A percentile compares a stretch with the other conserved stretches of the same genome.
These are phyloP conservation scores for Apeltes quadracus DNA, from an alignment of 2,113 vertebrate genomes.

Conservation along the genomic window DNA sequence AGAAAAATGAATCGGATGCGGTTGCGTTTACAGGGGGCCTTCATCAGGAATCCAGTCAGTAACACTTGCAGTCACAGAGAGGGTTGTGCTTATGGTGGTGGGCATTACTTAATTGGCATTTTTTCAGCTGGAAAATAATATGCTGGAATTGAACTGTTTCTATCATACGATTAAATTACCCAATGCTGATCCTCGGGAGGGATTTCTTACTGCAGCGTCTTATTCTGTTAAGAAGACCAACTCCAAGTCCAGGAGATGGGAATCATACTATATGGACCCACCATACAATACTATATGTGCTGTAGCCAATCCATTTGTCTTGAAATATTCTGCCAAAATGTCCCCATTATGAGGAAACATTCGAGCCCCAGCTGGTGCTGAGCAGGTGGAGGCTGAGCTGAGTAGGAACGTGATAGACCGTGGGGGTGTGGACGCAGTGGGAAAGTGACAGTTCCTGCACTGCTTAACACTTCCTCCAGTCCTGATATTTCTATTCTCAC, in stretches of 20 bases:
- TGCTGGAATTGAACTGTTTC: neutral
- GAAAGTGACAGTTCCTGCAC: slow-evolving; percentile 22
- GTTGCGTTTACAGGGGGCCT: neutral
- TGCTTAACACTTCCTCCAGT: slow-evolving; percentile 19
- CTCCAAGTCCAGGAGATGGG: neutral
- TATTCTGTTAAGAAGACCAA: neutral
- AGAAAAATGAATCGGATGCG: slow-evolving; percentile 18
- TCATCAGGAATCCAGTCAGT: slow-evolving; percentile 4
- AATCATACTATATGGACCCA: neutral
- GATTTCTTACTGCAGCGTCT: neutral
- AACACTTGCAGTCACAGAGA: neutral
- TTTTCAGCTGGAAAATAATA: slow-evolving; percentile 12
- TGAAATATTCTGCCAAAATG: slow-evolving; percentile 7
- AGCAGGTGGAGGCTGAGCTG: slow-evolving; percentile 3
- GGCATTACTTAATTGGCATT: neutral
- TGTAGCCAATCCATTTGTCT: neutral
- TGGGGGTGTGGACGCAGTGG: slow-evolving; percentile 5
- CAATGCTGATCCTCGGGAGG: neutral
- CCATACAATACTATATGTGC: neutral
- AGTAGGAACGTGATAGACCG: slow-evolving; percentile 5
- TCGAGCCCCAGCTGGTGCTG: slow-evolving; percentile 15
- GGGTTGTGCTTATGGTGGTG: neutral
- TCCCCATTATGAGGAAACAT: slow-evolving; percentile 21
- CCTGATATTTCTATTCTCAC: slow-evolving; percentile 34
- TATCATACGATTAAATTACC: neutral